Evolutionary conservation across 2,797 vertebrate genomes (phyloP).

Genomic region (Rhodeus uyekii): DNA sequence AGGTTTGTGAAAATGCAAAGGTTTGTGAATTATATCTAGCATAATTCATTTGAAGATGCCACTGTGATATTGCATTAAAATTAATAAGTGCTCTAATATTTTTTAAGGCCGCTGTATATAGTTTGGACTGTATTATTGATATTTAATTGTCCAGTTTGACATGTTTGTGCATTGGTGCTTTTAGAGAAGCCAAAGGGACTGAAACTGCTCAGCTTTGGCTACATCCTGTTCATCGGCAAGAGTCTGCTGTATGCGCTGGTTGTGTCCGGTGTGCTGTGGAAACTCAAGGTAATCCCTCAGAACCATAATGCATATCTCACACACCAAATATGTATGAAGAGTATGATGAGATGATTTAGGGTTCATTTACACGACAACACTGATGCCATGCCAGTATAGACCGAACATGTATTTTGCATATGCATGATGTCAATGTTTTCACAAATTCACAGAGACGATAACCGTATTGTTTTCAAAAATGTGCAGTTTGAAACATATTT

Average conservation of each 20-base stretch:
- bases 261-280: conserved; percentile 48
- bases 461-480: neutral
- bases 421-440: neutral
- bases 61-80: neutral
- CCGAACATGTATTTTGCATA: neutral
- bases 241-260: conserved; percentile 53
- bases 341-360: neutral
- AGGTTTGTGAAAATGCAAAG: conserved; percentile 30
- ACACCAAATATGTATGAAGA: neutral
- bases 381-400: neutral
- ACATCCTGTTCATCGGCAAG: conserved; percentile 50
- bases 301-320: neutral
- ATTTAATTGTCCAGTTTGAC: neutral
- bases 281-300: conserved; percentile 45
- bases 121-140: neutral
- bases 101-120: neutral
- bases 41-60: neutral
- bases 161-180: conserved; percentile 6
- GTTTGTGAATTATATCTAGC: neutral
- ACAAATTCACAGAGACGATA: neutral
- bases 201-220: conserved; percentile 33
- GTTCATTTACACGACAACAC: neutral
- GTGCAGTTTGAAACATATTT: neutral
- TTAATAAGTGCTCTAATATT: neutral
- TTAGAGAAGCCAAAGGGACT: conserved; percentile 22